These are phyloP conservation scores for Hypselothyrea guttata DNA, from an alignment of 2,888 invertebrate genomes.

Conservation along the genomic window DNA sequence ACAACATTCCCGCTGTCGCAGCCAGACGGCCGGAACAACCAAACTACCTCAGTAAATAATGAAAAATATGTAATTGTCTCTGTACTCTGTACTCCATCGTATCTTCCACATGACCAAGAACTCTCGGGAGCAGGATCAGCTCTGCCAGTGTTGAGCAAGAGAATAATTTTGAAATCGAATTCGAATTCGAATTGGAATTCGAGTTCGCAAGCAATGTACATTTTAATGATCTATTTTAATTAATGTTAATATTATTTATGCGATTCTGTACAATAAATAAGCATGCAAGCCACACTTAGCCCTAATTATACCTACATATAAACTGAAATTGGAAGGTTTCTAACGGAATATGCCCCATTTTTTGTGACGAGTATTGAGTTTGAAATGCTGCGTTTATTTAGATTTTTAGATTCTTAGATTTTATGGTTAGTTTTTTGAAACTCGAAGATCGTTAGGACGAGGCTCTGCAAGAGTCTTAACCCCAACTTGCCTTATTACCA, in stretches of 20 bases:
- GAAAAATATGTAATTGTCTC: constrained; percentile 11
- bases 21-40: constrained; percentile 51
- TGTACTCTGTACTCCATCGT: constrained; percentile 33
- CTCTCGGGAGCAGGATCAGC: not conserved
- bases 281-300: constrained; percentile 28
- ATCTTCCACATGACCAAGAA: constrained; percentile 31
- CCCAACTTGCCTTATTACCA: constrained; percentile 70
- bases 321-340: constrained; percentile 40
- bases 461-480: constrained; percentile 67
- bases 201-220: constrained; percentile 44
- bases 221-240: constrained; percentile 11
- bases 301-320: constrained; percentile 36
- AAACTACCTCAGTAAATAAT: constrained; percentile 66
- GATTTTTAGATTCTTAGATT: constrained; percentile 48
- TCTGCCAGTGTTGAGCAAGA: constrained; percentile 20
- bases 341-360: constrained; percentile 17
- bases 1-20: constrained; percentile 37
- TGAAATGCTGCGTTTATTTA: constrained; percentile 50
- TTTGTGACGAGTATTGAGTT: constrained; percentile 55
- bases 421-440: constrained; percentile 12
- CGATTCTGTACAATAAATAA: constrained; percentile 24
- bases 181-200: constrained; percentile 23
- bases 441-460: constrained; percentile 53
- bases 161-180: not conserved
- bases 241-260: constrained; percentile 32